Evolutionary conservation across 1,140 invertebrate genomes (phyloP).

Genomic region (honey bee (Apis mellifera)): DNA sequence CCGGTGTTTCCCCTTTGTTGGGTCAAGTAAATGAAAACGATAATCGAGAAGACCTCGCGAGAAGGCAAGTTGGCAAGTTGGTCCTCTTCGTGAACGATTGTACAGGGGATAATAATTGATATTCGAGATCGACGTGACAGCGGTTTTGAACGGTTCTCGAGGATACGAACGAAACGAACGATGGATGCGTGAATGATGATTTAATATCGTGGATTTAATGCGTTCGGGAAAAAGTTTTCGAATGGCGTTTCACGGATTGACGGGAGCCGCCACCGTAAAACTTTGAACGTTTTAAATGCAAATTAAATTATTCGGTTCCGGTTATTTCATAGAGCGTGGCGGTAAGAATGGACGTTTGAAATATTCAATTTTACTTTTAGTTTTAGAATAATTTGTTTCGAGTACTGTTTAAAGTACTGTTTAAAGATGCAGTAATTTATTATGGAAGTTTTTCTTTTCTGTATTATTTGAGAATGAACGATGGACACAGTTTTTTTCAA

Average conservation of each 20-base stretch:
- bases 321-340: neutral
- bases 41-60: conserved; percentile 47
- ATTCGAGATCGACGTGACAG: neutral
- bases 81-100: neutral
- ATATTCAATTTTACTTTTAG: neutral
- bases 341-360: neutral
- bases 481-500: too few species aligned
- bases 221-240: too few species aligned
- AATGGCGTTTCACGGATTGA: too few species aligned
- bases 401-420: neutral
- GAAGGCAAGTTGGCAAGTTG: conserved; percentile 21
- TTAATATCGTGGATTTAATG: too few species aligned
- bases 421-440: neutral
- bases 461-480: too few species aligned
- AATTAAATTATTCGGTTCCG: too few species aligned
- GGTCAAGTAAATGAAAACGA: conserved; percentile 32
- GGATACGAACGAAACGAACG: too few species aligned
- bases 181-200: too few species aligned
- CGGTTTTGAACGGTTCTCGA: too few species aligned
- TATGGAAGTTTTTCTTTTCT: too few species aligned
- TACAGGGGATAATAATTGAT: conserved; percentile 38
- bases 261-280: too few species aligned
- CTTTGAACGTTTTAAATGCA: too few species aligned
- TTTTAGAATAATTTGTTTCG: neutral
- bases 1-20: neutral